Evolutionary conservation across 2,797 vertebrate genomes (phyloP).

Genomic region (Lagodon rhomboides): DNA sequence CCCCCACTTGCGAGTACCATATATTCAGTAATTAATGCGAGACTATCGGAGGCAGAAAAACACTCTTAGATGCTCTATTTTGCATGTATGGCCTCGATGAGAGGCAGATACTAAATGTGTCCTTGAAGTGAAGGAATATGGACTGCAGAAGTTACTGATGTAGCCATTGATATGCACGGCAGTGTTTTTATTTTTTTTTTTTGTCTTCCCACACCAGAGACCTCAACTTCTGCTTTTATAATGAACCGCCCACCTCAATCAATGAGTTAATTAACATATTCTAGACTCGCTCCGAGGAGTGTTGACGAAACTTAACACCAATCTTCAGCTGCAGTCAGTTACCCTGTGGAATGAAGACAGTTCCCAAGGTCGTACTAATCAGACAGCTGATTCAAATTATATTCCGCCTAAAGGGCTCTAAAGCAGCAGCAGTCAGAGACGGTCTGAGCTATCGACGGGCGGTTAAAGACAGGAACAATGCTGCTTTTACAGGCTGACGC

Average conservation of each 20-base stretch:
- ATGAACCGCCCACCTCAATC: constrained; percentile 83
- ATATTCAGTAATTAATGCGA: constrained; percentile 72
- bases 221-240: constrained; percentile 79
- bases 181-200: constrained; percentile 39
- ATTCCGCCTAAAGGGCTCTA: constrained; percentile 64
- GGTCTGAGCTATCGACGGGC: constrained; percentile 41
- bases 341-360: constrained; percentile 67
- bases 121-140: constrained; percentile 72
- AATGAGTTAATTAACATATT: constrained; percentile 83
- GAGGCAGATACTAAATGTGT: constrained; percentile 66
- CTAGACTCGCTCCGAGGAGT: constrained; percentile 72
- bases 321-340: constrained; percentile 68
- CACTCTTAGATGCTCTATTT: constrained; percentile 52
- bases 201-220: constrained; percentile 78
- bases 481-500: constrained; percentile 35
- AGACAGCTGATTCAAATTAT: constrained; percentile 77
- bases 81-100: constrained; percentile 62
- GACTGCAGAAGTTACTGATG: constrained; percentile 67
- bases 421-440: constrained; percentile 43
- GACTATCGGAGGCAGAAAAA: constrained; percentile 51
- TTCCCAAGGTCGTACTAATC: constrained; percentile 78
- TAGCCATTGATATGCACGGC: constrained; percentile 76
- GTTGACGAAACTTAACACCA: constrained; percentile 79
- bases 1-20: constrained; percentile 37
- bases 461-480: constrained; percentile 47